Evolutionary conservation across 2,888 invertebrate species (phyloP).

Genomic region (Caenorhabditis zanzibari): DNA sequence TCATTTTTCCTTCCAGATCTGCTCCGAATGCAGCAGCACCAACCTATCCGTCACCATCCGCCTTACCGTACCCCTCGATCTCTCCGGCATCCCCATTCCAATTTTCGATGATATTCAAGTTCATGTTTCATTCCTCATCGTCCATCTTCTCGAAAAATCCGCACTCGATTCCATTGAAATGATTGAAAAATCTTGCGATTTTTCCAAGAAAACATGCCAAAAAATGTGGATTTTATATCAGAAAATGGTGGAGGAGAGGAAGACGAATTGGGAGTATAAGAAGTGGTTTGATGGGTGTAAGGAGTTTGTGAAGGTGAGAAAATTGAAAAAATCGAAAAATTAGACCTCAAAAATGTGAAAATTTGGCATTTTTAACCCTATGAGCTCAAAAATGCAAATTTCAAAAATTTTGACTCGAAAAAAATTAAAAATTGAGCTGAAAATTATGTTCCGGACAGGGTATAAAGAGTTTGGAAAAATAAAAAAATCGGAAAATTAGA

Average conservation of each 20-base stretch:
- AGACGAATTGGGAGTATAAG: constrained; percentile 10
- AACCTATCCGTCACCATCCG: constrained; percentile 34
- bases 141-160: constrained; percentile 11
- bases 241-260: constrained; percentile 6
- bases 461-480: no score
- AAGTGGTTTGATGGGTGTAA: constrained; percentile 38
- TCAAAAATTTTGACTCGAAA: no score
- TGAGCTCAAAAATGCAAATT: no score
- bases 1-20: constrained; percentile 29
- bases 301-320: constrained; percentile 13
- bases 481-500: no score
- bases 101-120: constrained; percentile 22
- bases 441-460: no score
- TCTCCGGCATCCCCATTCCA: constrained; percentile 43
- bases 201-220: constrained; percentile 3
- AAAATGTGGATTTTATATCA: constrained; percentile 30
- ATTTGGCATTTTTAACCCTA: no score
- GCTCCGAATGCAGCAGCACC: constrained; percentile 18
- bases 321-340: no score
- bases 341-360: neutral
- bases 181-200: constrained; percentile 10
- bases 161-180: neutral
- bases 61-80: constrained; percentile 18
- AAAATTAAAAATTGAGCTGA: no score
- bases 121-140: constrained; percentile 32